Evolutionary conservation across 2,888 invertebrate genomes (phyloP), one percentile per base, ranked within the genome.

Genomic region (Drosophila cognata): DNA sequence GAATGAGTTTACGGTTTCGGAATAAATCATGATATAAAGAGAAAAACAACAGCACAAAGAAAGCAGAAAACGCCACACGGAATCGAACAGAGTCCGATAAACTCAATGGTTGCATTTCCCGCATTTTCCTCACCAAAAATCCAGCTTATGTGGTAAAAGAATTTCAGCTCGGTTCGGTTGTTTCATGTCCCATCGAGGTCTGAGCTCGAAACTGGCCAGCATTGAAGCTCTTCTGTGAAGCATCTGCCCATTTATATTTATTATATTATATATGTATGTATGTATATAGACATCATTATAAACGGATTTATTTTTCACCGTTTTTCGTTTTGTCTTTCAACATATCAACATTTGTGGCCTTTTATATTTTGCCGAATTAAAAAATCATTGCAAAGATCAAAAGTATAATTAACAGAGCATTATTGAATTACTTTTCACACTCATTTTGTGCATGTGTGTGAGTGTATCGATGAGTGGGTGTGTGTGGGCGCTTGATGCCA

Each of bases 321-420:
- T 11, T 41, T 46, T 51, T 65, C 57, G 41, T 2, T 43, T 43
- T 53, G 56, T 56, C 50, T 31, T 53, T 67, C 57, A 53, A 56
- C 31, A 35, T 48, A 62, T 64, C n/a, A 57, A 57, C 56, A 35
- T 55, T 36, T 52, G 55, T 50, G 4, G 29, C 41, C 48, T 51
- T 41, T 79, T 62, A 41, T 66, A 59, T 78, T 76, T 80, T 56
- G 41, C 71, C 57, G 82, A 62, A 71, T 87, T 72, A 57, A 64
- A 58, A 75, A 79, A 63, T 68, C 62, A 84, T 64, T 73, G 59
- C 67, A 58, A 71, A 73, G 88, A 84, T 84, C 80, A 84, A 82
- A 83, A 83, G 86, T 80, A 69, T 83, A 89, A 85, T 85, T 89
- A 85, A 78, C 65, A 78, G 52, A 36, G 57, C 46, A 67, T 88